phyloP scores from a whole-genome alignment of 2,113 vertebrate genomes.

The Rallus limicola region DNA sequence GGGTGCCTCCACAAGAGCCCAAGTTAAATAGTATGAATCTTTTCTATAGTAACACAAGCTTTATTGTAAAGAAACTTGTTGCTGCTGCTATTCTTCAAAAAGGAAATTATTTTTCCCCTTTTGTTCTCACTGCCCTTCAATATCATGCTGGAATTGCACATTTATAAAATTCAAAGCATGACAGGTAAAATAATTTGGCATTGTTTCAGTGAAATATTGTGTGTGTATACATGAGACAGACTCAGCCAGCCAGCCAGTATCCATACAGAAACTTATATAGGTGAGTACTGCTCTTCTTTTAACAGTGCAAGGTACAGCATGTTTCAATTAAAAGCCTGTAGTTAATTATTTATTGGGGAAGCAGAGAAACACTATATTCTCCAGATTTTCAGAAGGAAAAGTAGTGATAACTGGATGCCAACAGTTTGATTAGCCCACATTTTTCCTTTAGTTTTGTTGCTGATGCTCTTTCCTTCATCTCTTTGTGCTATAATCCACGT shows the following conservation, averaged over 20 bases:
- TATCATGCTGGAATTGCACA: neutral
- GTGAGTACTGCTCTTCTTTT: neutral
- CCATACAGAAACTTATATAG: neutral
- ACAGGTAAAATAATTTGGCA: neutral
- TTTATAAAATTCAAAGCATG: neutral
- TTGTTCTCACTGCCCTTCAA: neutral
- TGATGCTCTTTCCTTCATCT: neutral
- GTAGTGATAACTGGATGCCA: neutral
- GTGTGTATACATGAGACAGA: neutral
- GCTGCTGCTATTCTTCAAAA: neutral
- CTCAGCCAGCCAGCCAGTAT: neutral
- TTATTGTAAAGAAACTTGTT: neutral
- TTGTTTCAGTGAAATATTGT: neutral
- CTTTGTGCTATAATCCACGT: neutral
- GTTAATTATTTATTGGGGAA: neutral
- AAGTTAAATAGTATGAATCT: neutral
- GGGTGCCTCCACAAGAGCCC: neutral
- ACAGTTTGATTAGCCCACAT: neutral
- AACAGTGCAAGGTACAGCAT: neutral
- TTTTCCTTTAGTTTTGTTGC: neutral
- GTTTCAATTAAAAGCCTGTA: neutral
- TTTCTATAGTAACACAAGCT: neutral
- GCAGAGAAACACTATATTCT: neutral
- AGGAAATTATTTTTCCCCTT: neutral
- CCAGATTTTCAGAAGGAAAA: neutral